These are phyloP conservation scores for Planiliza haematocheilus DNA, from an alignment of 2,113 vertebrate genomes.

Conservation along the genomic window DNA sequence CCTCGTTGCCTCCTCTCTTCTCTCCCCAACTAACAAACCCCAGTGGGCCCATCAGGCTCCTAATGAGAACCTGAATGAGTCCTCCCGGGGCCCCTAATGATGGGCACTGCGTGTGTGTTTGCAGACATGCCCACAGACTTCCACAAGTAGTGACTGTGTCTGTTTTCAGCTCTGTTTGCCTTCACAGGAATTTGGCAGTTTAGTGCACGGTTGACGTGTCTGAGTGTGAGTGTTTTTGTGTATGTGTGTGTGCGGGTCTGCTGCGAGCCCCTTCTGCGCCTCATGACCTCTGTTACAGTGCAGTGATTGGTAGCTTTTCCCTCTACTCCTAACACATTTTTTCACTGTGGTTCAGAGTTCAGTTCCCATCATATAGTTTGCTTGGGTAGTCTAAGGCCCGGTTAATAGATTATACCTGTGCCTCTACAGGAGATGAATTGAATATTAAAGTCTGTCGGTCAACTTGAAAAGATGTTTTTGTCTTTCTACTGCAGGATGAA, in stretches of 20 bases:
- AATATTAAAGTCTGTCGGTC: neutral
- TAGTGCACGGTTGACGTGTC: conserved; percentile 29
- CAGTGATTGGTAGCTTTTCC: conserved; percentile 50
- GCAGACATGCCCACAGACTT: conserved; percentile 21
- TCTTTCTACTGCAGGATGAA: neutral
- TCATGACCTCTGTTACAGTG: conserved; percentile 44
- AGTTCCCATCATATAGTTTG: conserved; percentile 28
- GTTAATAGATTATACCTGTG: neutral
- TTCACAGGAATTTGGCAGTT: conserved; percentile 64
- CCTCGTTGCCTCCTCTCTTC: neutral
- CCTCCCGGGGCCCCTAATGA: conserved; percentile 56
- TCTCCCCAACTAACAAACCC: conserved; percentile 20
- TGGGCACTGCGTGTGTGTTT: conserved; percentile 25
- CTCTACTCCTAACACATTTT: conserved; percentile 39
- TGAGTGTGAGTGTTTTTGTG: conserved; percentile 17
- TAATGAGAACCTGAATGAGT: conserved; percentile 58
- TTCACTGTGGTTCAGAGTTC: conserved; percentile 32
- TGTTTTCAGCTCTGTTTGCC: conserved; percentile 61
- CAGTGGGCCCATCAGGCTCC: conserved; percentile 30
- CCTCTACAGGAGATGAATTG: neutral
- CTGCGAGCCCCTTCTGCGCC: conserved; percentile 28
- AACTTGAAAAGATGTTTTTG: neutral
- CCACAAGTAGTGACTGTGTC: conserved; percentile 36
- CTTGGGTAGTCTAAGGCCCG: neutral
- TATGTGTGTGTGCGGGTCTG: neutral